Evolutionary conservation across 2,797 vertebrate species (phyloP), one percentile per base, ranked within the genome.

Genomic region (Cyclura pinguis): DNA sequence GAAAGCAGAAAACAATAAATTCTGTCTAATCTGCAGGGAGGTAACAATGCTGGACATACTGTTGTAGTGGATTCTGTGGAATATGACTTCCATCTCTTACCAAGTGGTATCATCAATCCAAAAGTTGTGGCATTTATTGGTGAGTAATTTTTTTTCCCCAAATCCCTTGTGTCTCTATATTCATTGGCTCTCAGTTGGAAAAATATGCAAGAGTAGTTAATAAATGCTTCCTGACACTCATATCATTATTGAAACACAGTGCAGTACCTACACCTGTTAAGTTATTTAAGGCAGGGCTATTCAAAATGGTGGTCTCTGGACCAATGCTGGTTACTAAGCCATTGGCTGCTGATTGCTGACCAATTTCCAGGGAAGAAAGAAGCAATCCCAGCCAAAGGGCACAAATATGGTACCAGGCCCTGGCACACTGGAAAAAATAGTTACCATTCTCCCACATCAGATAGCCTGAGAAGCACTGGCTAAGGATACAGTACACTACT

Each of bases 91-190:
- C 99, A 99, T 97, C 99, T 99, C 95, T 97, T 99, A 91, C 99
- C 99, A 94, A 99, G 99, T 96, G 99, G 99, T 95, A 99, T 99
- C 97, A 99, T 99, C 97, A 99, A 99, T 97, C 99, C 98, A 90
- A 99, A 99, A 88, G 98, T 98, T 95, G 99, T 98, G 42, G 98
- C 98, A 57, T 99, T 99, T 95, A 99, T 99, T 89, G 99, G 99
- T 99, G 97, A 97, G 98, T 98, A 32, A 6, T 16, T n/a, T 16
- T 16, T n/a, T 16, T 50, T 50, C 87, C 42, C 38, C 14, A 24
- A 47, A 52, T 52, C 2, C 38, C 29, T 1, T n/a, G 27, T 80
- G 50, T 3, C n/a, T 88, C 47, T 80, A 38, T 20, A 50, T n/a
- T 20, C 27, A 52, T 81, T 73, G 14, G 2, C 2, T 5, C 14